Base-by-base conservation (phyloP, 2,888 invertebrate genomes). In the Agrochola litura region DNA sequence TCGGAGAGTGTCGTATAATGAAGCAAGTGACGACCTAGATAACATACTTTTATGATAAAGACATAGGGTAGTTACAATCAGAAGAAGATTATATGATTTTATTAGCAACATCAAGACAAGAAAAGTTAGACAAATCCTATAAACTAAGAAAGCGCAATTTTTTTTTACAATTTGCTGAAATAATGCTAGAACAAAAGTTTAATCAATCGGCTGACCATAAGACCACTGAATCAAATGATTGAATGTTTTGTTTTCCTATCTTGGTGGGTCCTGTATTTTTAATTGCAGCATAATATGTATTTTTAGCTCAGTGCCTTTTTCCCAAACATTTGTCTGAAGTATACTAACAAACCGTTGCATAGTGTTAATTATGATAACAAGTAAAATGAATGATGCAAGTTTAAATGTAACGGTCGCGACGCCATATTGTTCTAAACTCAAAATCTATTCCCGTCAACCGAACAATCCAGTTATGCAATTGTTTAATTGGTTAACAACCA, bases 401-500 rank as follows among this genome's bases (percentile, higher is more conserved):
- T 92, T 89, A 70, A 92, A 92, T 92, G 89, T 91, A 88, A 88
- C 89, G 82, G 79, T 77, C 64, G 72, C 65, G 87, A 89, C 91
- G 89, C 90, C 92, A 91, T 92, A 89, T 92, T 93, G 93, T 91
- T 93, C 64, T 83, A 76, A 88, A 83, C 80, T 86, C 56, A 72
- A 90, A 90, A 89, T 89, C 87, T 81, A 89, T 86, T 86, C 79
- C 65, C 79, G 80, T 85, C 83, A 86, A 85, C 82, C 76, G 69
- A 81, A 67, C 77, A 84, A 82, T 76, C 79, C 87, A 87, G 86
- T 88, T 90, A 89, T 93, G 92, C 92, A 92, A 88, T 91, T 90
- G 90, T 90, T 89, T 91, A 90, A 86, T 91, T 94, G 89, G 89
- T 92, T 92, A 88, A 89, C 89, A 91, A 91, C 91, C 90, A 90